A percentile compares a stretch with the other conserved stretches of the same genome.
These are phyloP conservation scores for Acronicta aceris DNA, from an alignment of 2,888 invertebrate species.

Conservation along the genomic window DNA sequence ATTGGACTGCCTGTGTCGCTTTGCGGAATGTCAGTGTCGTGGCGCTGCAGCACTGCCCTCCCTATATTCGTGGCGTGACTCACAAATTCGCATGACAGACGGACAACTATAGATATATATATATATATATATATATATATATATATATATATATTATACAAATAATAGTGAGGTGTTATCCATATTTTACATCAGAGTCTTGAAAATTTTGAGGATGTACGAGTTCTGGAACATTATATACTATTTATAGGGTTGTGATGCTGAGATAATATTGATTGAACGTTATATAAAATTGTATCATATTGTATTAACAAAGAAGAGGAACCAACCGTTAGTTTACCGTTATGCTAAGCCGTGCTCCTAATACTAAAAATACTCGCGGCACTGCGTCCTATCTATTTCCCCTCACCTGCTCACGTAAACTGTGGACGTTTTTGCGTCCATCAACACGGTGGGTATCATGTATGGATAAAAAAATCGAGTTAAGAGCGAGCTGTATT, in stretches of 20 bases:
- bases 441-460: conserved; percentile 8
- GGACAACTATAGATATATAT: not conserved
- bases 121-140: no score
- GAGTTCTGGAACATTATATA: no score
- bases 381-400: conserved; percentile 27
- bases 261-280: no score
- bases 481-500: not conserved
- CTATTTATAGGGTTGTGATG: no score
- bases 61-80: conserved; percentile 16
- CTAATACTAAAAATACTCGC: conserved; percentile 34
- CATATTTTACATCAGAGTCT: no score
- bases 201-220: no score
- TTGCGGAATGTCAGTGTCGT: conserved; percentile 40
- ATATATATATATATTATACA: no score
- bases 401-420: conserved; percentile 24
- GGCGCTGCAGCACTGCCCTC: conserved; percentile 10
- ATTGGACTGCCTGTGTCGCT: conserved; percentile 39
- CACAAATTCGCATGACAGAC: conserved; percentile 6
- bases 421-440: conserved; percentile 7
- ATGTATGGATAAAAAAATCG: not conserved
- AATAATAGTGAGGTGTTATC: no score
- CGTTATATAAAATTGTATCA: no score
- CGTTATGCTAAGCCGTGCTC: conserved; percentile 10
- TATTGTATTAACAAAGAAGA: not conserved
- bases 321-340: conserved; percentile 20